phyloP scores from a whole-genome alignment of 1,140 invertebrate species.

The Zaprionus taronus region DNA sequence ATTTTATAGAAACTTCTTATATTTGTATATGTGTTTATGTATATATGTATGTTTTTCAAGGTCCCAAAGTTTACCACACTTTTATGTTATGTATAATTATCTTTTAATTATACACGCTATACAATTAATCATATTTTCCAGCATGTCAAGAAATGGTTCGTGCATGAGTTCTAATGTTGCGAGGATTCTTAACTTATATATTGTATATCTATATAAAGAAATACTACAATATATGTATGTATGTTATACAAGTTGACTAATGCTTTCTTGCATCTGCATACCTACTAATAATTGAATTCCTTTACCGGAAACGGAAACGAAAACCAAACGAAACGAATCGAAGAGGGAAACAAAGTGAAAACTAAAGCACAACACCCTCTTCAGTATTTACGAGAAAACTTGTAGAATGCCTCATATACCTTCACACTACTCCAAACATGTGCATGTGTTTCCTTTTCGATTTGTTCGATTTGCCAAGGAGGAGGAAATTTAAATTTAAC shows the following conservation, averaged over 20 bases:
- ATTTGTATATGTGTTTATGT: too few species aligned
- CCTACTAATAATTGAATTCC: background rate
- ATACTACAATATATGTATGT: too few species aligned
- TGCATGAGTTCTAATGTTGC: background rate
- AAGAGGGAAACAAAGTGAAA: background rate
- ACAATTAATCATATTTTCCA: conserved; percentile 2
- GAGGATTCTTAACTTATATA: background rate
- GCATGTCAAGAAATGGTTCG: background rate
- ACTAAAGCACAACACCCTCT: background rate
- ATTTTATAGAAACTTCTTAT: background rate
- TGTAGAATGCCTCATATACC: background rate
- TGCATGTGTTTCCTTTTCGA: background rate
- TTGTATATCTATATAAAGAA: too few species aligned
- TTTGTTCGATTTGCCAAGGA: background rate
- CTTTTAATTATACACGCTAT: background rate
- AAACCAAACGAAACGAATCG: conserved; percentile 1
- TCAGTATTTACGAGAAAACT: background rate
- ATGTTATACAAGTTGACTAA: background rate
- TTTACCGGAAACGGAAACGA: background rate
- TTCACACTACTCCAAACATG: background rate
- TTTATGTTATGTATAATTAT: background rate
- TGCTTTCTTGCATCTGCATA: background rate
- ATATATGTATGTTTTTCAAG: background rate
- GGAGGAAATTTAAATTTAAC: background rate
- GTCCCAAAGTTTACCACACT: background rate